A percentile compares a stretch with the other conserved stretches of the same genome.
These are phyloP conservation scores for mouse (Mus musculus) DNA, from an alignment of 2,113 vertebrate species.

Conservation along the genomic window DNA sequence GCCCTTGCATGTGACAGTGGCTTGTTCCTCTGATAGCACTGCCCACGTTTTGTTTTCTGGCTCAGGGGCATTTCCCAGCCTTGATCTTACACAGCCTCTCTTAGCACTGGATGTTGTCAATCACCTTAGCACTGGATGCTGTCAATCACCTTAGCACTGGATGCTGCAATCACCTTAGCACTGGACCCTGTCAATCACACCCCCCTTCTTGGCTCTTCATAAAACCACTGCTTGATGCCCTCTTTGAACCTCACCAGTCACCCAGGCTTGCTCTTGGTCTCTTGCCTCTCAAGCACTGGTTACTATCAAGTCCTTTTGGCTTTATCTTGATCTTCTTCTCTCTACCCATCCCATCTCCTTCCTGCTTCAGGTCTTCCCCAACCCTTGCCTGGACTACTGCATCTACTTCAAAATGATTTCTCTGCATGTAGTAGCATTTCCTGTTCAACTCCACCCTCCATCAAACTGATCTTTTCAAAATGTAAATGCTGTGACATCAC, in stretches of 20 bases:
- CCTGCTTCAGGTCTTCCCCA: background rate
- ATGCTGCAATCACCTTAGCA: background rate
- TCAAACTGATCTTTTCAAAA: background rate
- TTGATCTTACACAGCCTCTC: background rate
- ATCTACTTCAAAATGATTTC: background rate
- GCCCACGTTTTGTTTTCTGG: background rate
- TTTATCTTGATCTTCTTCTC: background rate
- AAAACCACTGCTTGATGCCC: background rate
- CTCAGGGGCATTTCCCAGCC: background rate
- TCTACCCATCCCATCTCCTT: background rate
- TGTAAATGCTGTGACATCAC: background rate
- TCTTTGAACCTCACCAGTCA: background rate
- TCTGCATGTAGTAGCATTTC: background rate
- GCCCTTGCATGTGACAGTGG: background rate
- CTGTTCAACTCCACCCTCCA: background rate
- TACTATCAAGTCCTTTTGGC: background rate
- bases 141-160: background rate
- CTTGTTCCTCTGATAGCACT: background rate
- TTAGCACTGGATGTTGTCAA: background rate
- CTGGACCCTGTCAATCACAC: background rate
- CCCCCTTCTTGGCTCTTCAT: background rate
- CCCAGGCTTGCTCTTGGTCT: background rate
- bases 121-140: background rate
- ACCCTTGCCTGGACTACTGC: background rate
- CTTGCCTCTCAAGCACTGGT: background rate